Percentiles rank a stretch among this genome's conserved stretches.
Conservation (phyloP, 2,113 vertebrate genomes). For the Erythrolamprus reginae region DNA sequence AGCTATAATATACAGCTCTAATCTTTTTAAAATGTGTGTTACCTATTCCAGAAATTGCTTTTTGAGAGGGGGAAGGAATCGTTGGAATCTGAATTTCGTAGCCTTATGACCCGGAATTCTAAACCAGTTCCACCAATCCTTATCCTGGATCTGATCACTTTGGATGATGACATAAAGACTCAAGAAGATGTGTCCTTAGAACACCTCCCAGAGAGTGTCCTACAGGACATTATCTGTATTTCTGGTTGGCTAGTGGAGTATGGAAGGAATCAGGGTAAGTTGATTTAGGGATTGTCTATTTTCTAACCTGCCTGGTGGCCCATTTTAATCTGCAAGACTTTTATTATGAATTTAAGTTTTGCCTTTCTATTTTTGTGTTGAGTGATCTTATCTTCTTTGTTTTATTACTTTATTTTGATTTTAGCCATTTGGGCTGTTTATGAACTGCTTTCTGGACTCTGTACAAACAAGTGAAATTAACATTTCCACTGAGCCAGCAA, state of each 20-base stretch:
- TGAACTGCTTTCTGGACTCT: neutral
- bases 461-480: neutral
- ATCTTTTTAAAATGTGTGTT: neutral
- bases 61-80: slow-evolving; percentile 95
- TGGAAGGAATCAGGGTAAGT: slow-evolving; percentile 89
- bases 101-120: slow-evolving; percentile 88
- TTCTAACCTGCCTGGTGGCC: neutral
- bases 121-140: slow-evolving; percentile 90
- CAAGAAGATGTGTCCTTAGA: slow-evolving; percentile 87
- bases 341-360: neutral
- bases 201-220: slow-evolving; percentile 84
- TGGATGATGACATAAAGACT: slow-evolving; percentile 87
- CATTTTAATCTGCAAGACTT: neutral
- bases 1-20: neutral
- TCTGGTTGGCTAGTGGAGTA: slow-evolving; percentile 94
- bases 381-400: neutral
- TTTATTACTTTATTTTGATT: neutral
- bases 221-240: slow-evolving; percentile 89
- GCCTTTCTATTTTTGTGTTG: neutral
- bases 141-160: slow-evolving; percentile 86
- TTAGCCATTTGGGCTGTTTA: neutral
- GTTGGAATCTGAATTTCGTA: slow-evolving; percentile 90
- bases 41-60: slow-evolving; percentile 79
- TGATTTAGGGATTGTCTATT: neutral
- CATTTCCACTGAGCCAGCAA: neutral